Evolutionary conservation across 2,113 vertebrate genomes (phyloP).

Genomic region (Ellobius talpinus): DNA sequence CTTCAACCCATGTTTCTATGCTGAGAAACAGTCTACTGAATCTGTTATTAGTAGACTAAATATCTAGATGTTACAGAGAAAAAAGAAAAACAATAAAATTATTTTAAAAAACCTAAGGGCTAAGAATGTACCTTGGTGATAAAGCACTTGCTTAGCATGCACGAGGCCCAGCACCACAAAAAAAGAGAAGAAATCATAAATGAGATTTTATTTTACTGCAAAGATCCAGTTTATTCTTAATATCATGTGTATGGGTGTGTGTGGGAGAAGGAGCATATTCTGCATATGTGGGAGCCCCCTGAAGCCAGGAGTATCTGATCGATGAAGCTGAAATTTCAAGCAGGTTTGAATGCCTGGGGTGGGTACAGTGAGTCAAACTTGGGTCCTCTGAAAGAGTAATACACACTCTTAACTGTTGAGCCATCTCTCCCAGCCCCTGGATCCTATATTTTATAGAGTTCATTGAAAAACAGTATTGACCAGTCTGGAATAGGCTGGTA

Average conservation of each 20-base stretch:
- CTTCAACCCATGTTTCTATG: conserved; percentile 28
- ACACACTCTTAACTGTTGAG: neutral
- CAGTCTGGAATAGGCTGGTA: neutral
- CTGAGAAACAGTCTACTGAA: neutral
- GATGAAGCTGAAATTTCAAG: neutral
- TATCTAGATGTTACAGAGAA: neutral
- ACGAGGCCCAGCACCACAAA: neutral
- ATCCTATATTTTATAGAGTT: neutral
- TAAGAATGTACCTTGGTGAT: neutral
- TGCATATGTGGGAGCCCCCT: neutral
- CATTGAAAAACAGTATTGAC: conserved; percentile 20
- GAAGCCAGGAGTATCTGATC: neutral
- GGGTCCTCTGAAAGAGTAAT: neutral
- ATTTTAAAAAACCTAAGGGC: neutral
- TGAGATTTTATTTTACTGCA: neutral
- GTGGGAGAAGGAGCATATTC: neutral
- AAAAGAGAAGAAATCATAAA: neutral
- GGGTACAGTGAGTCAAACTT: neutral
- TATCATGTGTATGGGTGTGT: neutral
- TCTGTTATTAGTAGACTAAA: conserved; percentile 17
- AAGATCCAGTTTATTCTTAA: neutral
- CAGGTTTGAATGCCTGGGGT: neutral
- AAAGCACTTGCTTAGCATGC: neutral
- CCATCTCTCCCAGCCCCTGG: neutral
- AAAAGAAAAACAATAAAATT: neutral